Evolutionary conservation across 2,888 invertebrate genomes (phyloP), one percentile per base, ranked within the genome.

Genomic region (Lepas anatifera): DNA sequence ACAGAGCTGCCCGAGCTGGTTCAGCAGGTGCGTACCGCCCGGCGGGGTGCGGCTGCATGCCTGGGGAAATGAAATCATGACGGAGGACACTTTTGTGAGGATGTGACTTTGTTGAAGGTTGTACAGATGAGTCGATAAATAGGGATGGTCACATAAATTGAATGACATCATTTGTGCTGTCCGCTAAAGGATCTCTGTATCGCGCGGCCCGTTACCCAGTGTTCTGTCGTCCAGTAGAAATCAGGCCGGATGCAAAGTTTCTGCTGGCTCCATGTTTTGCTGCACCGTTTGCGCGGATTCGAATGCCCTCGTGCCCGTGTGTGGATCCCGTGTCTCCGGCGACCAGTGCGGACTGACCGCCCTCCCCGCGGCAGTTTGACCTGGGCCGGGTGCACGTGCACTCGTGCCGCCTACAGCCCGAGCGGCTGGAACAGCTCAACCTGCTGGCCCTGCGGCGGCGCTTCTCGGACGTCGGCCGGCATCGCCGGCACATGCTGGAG

Each of bases 1-100:
- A 58, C 68, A 3, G 41, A 58, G 18, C 29, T 71, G n/a, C 67
- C 70, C 2, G 68, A 73, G 41, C 70, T 73, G 22, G 39, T 66
- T 4, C 58, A 70, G 1, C 70, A 69, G 71, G 73, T 73, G 50
- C 64, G 22, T 48, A 46, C 27, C 1, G 22, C 41, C n/a, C n/a
- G 4, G 11, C n/a, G 10, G 32, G 63, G 0, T 13, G 29, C 13
- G 29, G 52, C 16, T 27, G 29, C 18, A 13, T 6, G 27, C 8
- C 3, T 10, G 52, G 8, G 16, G 52, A 25, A 13, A 10, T 3
- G 29, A 10, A 13, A 18, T 27, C 7, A n/a, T 7, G 29, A 16
- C 27, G 29, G 29, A 16, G 52, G 18, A n/a, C n/a, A n/a, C n/a
- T n/a, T n/a, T n/a, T n/a, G n/a, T n/a, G n/a, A n/a, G n/a, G n/a